These are phyloP conservation scores for Strix occidentalis DNA, from an alignment of 2,797 vertebrate species.

Conservation along the genomic window DNA sequence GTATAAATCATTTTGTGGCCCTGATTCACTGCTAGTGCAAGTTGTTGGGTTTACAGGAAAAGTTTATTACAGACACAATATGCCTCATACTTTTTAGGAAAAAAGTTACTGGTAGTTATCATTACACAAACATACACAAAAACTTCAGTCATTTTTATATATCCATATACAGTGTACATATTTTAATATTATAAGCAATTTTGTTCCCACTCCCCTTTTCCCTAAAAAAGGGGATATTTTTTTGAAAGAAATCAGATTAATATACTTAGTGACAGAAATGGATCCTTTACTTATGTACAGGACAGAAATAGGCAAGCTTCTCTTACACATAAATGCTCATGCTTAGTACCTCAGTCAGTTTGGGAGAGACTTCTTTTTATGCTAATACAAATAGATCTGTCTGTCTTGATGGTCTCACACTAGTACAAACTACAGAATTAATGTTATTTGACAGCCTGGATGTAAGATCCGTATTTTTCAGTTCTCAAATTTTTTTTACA, in stretches of 20 bases:
- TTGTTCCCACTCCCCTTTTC: background rate
- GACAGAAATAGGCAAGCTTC: background rate
- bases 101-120: background rate
- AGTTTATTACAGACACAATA: background rate
- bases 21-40: background rate
- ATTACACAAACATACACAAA: background rate
- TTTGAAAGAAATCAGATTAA: background rate
- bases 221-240: background rate
- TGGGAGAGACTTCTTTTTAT: background rate
- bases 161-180: background rate
- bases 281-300: background rate
- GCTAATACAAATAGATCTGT: background rate
- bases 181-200: background rate
- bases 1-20: background rate
- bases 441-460: background rate
- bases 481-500: background rate
- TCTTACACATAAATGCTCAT: background rate
- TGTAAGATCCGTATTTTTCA: background rate
- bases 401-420: background rate
- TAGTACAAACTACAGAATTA: background rate
- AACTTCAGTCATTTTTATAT: background rate
- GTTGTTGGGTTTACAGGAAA: background rate
- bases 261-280: background rate
- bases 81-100: background rate
- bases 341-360: background rate